Evolutionary conservation across 2,113 vertebrate genomes (phyloP).

Genomic region (Tursiops truncatus): DNA sequence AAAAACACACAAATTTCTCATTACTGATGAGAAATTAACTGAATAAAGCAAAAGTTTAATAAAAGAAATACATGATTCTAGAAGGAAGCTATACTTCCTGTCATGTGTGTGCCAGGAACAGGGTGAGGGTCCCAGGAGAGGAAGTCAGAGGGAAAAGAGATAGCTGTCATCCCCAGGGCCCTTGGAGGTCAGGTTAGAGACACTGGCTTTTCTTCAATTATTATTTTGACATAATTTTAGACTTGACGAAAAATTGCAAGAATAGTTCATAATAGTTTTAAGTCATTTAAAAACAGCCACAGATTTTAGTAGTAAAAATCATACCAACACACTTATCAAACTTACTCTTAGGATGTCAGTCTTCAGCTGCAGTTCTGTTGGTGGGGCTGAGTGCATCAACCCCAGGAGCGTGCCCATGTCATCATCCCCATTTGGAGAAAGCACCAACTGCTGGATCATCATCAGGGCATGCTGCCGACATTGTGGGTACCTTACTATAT

Average conservation of each 20-base stretch:
- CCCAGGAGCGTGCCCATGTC: constrained; percentile 99
- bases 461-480: constrained; percentile 96
- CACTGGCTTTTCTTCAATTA: neutral
- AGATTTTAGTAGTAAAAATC: neutral
- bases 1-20: neutral
- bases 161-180: rapidly evolving
- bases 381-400: constrained; percentile 96
- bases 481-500: constrained; percentile 96
- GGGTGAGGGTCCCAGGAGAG: neutral
- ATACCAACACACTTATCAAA: neutral
- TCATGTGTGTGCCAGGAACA: neutral
- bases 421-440: constrained; percentile 96
- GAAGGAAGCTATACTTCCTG: neutral
- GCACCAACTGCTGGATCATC: constrained; percentile 97
- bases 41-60: neutral
- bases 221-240: neutral
- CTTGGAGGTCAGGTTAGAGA: neutral
- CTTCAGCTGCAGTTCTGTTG: constrained; percentile 95
- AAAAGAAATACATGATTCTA: neutral
- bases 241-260: neutral
- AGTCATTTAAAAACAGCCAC: neutral
- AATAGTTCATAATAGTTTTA: neutral
- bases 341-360: constrained; percentile 95
- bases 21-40: neutral
- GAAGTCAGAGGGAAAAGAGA: neutral